phyloP scores from a whole-genome alignment of 2,113 vertebrate species.

The Ophiodon elongatus region DNA sequence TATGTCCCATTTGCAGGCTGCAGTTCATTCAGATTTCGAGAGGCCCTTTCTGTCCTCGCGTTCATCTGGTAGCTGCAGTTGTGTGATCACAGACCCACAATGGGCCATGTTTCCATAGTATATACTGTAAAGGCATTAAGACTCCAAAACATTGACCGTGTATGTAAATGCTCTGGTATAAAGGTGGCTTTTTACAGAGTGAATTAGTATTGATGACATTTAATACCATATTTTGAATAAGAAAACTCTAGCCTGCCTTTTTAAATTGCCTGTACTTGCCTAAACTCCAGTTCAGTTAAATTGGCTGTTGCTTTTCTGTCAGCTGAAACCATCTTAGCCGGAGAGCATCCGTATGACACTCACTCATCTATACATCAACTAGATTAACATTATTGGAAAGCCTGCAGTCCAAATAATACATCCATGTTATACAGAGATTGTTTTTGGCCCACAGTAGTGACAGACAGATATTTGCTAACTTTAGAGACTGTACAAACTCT shows the following conservation, averaged over 20 bases:
- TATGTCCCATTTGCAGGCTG: background rate
- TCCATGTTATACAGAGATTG: background rate
- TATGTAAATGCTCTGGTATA: background rate
- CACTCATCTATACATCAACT: slow-evolving; percentile 28
- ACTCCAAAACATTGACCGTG: background rate
- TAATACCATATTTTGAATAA: background rate
- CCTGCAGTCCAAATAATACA: slow-evolving; percentile 29
- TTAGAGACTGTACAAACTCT: background rate
- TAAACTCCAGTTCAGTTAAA: background rate
- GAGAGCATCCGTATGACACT: slow-evolving; percentile 7
- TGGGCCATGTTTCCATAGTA: background rate
- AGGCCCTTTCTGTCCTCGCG: background rate
- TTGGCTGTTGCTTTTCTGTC: slow-evolving; percentile 13
- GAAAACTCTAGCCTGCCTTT: background rate
- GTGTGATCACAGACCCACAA: background rate
- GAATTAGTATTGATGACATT: background rate
- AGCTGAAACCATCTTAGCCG: background rate
- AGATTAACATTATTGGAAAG: slow-evolving; percentile 26
- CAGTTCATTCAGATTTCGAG: background rate
- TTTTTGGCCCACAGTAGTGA: slow-evolving; percentile 2
- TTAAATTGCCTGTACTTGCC: background rate
- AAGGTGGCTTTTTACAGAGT: background rate
- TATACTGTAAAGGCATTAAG: background rate
- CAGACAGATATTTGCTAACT: slow-evolving; percentile 10
- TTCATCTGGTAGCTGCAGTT: background rate